Conservation (phyloP, 1,140 invertebrate genomes). For the Bombus soroeensis region DNA sequence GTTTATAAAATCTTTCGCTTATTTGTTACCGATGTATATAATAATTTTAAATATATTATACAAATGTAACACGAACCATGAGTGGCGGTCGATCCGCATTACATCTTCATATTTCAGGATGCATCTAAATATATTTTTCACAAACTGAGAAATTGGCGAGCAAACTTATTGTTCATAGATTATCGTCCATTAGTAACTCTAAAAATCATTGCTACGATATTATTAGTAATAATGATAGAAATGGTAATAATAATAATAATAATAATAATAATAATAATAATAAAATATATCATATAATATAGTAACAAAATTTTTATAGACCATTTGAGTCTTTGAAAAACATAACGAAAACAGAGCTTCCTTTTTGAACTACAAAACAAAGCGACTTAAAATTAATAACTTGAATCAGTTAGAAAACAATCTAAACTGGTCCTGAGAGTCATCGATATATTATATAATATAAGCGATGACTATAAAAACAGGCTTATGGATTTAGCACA, state of each 20-base stretch:
- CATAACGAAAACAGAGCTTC: slow-evolving; percentile 44
- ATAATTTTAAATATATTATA: slow-evolving; percentile 62
- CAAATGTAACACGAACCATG: slow-evolving; percentile 65
- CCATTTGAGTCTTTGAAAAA: slow-evolving; percentile 28
- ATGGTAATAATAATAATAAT: not conserved
- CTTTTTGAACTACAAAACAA: slow-evolving; percentile 1
- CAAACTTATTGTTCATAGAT: slow-evolving; percentile 29
- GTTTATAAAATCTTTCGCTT: slow-evolving; percentile 70
- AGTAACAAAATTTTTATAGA: slow-evolving; percentile 45
- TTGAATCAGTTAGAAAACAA: slow-evolving; percentile 30
- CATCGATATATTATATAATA: slow-evolving; percentile 5
- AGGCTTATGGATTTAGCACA: slow-evolving; percentile 39
- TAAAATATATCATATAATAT: slow-evolving; percentile 19
- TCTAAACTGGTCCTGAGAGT: not conserved
- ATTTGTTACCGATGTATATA: slow-evolving; percentile 68
- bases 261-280: not conserved
- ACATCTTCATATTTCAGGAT: slow-evolving; percentile 21
- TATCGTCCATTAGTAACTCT: not conserved
- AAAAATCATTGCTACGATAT: not conserved
- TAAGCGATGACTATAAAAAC: slow-evolving; percentile 35
- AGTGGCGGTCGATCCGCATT: slow-evolving; percentile 62
- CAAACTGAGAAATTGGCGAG: slow-evolving; percentile 34
- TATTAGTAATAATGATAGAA: slow-evolving; percentile 9
- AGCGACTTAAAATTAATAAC: slow-evolving; percentile 23
- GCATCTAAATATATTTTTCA: slow-evolving; percentile 34